Base-by-base conservation (phyloP, 2,113 vertebrate species). In the Erythrolamprus reginae region DNA sequence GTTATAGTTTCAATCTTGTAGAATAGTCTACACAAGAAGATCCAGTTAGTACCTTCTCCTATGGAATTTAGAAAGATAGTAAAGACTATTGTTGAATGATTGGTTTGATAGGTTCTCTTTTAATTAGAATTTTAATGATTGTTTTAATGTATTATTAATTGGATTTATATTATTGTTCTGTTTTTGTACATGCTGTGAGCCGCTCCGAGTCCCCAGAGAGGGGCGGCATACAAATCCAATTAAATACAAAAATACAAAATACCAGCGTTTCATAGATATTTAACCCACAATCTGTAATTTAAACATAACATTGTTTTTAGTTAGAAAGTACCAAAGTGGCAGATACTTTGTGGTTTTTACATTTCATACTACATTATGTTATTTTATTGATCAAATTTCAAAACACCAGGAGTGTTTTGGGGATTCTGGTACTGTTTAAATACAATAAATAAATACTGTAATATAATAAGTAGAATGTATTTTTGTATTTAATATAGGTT, bases 401-500 rank as follows among this genome's bases (percentile, higher is more conserved):
- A 65, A 65, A 13, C 28, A 65, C 4, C 12, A 65, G 61, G 28
- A 65, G 61, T 65, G 28, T 65, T 65, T 65, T 2, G 28, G 61
- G 28, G 28, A 65, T n/a, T 65, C 13, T 70, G n/a, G 61, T 70
- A 70, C 5, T 17, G 17, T 65, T 15, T 70, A 33, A 13, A 28
- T 65, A 65, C 28, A 65, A n/a, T 15, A 5, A 65, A n/a, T 28
- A 61, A 61, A 61, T n/a, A n/a, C 4, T 65, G 58, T 65, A 65
- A 12, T 23, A 24, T 90, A 89, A 5, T 92, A 82, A 89, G 2
- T n/a, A 21, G n/a, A 65, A 70, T 91, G 84, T 23, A 0, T 19
- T 91, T 89, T 91, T 85, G 82, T 93, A 91, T 21, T 1, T 95
- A 83, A 0, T 92, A 33, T 95, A 99, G 99, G 99, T 90, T 97